Base-by-base conservation (phyloP, 2,113 vertebrate genomes). In the Sceloporus undulatus region DNA sequence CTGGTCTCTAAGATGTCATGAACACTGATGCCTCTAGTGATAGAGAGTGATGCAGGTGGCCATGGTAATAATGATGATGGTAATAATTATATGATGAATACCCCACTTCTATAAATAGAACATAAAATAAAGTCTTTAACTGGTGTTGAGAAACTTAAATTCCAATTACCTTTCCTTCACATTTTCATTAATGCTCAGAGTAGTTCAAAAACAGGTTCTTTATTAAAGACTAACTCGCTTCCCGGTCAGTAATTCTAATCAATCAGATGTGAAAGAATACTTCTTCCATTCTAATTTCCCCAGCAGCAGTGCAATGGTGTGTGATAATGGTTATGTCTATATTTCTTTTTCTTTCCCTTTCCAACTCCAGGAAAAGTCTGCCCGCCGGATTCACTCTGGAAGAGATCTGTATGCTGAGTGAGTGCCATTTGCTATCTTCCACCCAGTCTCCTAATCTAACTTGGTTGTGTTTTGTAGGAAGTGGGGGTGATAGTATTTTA, bases 321-420 rank as follows among this genome's bases (percentile, higher is more conserved):
- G 68, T 18, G n/a, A 34, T 16, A 34, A 16, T 74, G 29, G 14
- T 74, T 29, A 54, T 48, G 6, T 85, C 3, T 56, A 1, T 66
- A 2, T 81, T 29, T 48, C 6, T 77, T 23, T 77, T 73, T 18
- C 25, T 1, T 25, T 10, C 38, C 25, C 86, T 85, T 90, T 94
- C 73, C 79, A 84, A 85, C 85, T 88, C 71, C 95, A 99, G 98
- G 94, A 99, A 99, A 96, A 99, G 98, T 95, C 98, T 98, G 75
- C 96, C 98, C 70, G 95, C 96, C 79, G 98, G 98, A 87, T 98
- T 99, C 94, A 98, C 98, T 62, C 93, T 99, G 91, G 98, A 99
- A 56, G 98, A 99, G 90, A 96, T 99, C 96, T 99, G 97, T 95
- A 98, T 98, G 96, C 92, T 99, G 88, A 98, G 98, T 99, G 97